phyloP scores from a whole-genome alignment of 2,113 vertebrate species.

The Pogona vitticeps region DNA sequence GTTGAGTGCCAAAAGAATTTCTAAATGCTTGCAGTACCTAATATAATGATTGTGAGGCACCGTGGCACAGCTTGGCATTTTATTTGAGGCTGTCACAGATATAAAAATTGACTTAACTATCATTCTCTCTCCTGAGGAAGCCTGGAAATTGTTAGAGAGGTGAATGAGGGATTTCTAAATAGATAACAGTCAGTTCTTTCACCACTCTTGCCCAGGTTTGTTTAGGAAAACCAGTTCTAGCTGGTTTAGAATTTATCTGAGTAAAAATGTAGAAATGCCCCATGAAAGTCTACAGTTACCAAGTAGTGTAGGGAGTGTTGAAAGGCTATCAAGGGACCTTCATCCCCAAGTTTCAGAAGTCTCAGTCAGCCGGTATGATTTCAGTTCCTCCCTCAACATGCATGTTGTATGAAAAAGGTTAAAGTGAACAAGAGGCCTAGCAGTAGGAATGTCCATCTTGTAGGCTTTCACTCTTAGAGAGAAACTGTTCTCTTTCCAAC shows the following conservation, averaged over 20 bases:
- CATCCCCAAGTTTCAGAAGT: neutral
- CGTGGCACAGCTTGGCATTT: neutral
- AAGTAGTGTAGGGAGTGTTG: neutral
- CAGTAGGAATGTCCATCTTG: too few relatives aligned
- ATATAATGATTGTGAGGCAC: neutral
- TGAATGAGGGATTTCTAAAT: neutral
- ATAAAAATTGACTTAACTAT: neutral
- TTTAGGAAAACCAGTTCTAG: neutral
- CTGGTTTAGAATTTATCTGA: neutral
- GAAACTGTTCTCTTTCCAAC: too few relatives aligned
- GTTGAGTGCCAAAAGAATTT: slow-evolving; percentile 2
- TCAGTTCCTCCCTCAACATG: neutral
- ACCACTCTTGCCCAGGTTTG: neutral
- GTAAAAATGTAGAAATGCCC: neutral
- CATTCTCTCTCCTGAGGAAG: neutral
- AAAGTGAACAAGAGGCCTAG: too few relatives aligned
- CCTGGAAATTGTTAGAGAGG: neutral
- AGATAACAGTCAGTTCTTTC: neutral
- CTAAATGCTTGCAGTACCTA: neutral
- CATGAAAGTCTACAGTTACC: neutral
- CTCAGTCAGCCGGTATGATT: neutral
- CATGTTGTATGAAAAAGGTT: too few relatives aligned
- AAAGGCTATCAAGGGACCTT: neutral
- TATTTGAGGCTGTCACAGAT: neutral
- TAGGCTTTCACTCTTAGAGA: too few relatives aligned